phyloP scores from a whole-genome alignment of 2,113 vertebrate genomes.

The Origma solitaria region DNA sequence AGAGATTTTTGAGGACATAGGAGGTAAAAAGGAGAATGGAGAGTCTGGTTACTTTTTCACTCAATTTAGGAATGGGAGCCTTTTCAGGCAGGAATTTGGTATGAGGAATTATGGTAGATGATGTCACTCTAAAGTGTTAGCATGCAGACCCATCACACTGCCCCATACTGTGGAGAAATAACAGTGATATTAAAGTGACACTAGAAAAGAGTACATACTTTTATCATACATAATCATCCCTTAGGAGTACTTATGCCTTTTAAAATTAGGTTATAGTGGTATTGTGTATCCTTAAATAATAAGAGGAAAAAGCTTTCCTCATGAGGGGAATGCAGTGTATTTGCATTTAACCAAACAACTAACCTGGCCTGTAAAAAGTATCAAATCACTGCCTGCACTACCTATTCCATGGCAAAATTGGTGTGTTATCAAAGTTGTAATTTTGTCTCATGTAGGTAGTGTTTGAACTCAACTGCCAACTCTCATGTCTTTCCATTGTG shows the following conservation, averaged over 20 bases:
- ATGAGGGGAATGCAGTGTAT: background rate
- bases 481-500: background rate
- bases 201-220: background rate
- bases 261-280: background rate
- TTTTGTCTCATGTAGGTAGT: background rate
- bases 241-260: background rate
- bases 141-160: background rate
- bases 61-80: background rate
- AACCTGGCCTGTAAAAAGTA: background rate
- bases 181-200: background rate
- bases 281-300: background rate
- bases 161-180: background rate
- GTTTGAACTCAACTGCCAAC: background rate
- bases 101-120: background rate
- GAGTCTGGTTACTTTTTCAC: background rate
- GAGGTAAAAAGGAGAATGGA: background rate
- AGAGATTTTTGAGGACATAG: background rate
- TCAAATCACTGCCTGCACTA: background rate
- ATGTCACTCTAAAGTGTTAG: background rate
- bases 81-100: background rate
- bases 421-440: background rate
- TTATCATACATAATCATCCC: background rate
- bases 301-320: background rate
- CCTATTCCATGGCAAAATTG: background rate
- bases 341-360: background rate